Conservation (phyloP, 2,113 vertebrate genomes). For the Jaculus jaculus region DNA sequence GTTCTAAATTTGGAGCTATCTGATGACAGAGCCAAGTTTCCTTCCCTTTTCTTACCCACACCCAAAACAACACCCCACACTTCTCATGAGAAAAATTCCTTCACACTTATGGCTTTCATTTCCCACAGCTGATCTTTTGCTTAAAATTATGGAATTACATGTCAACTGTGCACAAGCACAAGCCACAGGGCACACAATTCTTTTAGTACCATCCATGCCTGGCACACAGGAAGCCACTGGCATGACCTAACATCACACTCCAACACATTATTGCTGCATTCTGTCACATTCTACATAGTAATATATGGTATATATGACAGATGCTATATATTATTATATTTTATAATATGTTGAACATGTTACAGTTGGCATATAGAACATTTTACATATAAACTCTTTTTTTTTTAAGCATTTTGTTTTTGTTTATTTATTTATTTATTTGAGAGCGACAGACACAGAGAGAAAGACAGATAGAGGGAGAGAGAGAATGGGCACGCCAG, state of each 20-base stretch:
- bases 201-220: background rate
- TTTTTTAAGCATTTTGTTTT: too few relatives aligned
- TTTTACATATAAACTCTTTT: background rate
- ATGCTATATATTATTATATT: rapidly evolving
- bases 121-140: conserved; percentile 45
- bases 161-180: background rate
- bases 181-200: background rate
- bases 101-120: conserved; percentile 55
- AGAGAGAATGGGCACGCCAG: too few relatives aligned
- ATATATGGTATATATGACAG: background rate
- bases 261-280: background rate
- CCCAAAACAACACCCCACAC: conserved; percentile 70
- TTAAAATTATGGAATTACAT: conserved; percentile 47
- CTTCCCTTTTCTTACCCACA: conserved; percentile 78
- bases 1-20: conserved; percentile 81
- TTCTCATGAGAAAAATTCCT: conserved; percentile 79
- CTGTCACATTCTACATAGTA: background rate
- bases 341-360: background rate
- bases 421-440: too few relatives aligned
- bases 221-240: background rate
- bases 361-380: background rate
- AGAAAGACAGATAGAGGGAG: too few relatives aligned
- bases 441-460: too few relatives aligned
- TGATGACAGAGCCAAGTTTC: conserved; percentile 74
- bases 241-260: background rate